Evolutionary conservation across 35 echinoderm and acorn worm genomes (phyloP).

Genomic region (Heliocidaris erythrogramma): DNA sequence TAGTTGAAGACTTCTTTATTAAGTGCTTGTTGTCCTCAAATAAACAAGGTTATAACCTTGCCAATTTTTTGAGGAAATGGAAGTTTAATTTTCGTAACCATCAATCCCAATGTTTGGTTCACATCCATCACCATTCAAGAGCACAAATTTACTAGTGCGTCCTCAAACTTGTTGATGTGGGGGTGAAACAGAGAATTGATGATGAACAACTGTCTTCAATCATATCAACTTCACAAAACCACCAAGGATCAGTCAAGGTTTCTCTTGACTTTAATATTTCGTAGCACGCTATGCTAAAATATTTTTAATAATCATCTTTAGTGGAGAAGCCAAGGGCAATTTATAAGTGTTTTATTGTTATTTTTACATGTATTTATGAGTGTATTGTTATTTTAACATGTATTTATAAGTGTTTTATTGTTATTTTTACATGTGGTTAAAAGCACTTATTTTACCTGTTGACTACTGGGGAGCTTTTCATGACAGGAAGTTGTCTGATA

Average conservation of each 20-base stretch:
- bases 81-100: not conserved
- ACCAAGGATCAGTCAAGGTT: not conserved
- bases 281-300: no score
- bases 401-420: no score
- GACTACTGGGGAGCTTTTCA: no score
- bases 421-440: no score
- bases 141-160: not conserved
- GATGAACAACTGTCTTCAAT: not conserved
- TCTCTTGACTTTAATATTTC: not conserved
- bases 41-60: not conserved
- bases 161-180: not conserved
- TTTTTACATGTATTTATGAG: no score
- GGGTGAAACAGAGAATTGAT: not conserved
- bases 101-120: not conserved
- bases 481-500: no score
- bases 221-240: not conserved
- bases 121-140: not conserved
- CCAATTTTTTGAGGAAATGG: not conserved
- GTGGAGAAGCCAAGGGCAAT: no score
- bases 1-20: not conserved
- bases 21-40: not conserved
- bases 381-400: no score
- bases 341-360: no score
- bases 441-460: no score
- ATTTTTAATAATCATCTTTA: no score